Conservation (phyloP, 1,140 invertebrate species). For the Bombus superbus region DNA sequence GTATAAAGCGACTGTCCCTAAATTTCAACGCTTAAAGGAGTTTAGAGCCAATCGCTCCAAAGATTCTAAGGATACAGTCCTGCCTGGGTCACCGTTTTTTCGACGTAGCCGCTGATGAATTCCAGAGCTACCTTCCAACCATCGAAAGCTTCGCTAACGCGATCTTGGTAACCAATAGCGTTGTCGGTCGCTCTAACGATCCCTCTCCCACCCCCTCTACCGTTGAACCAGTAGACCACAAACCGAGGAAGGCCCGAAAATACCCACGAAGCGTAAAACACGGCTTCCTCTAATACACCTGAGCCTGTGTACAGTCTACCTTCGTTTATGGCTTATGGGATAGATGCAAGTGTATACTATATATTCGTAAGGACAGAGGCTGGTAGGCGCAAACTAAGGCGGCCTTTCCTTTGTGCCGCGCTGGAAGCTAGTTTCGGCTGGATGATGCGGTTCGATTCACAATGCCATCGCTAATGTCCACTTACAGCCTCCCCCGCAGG, state of each 20-base stretch:
- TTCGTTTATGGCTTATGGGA: neutral
- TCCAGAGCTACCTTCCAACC: conserved; percentile 29
- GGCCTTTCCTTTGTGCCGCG: conserved; percentile 66
- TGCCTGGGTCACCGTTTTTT: conserved; percentile 30
- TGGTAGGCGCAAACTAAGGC: conserved; percentile 27
- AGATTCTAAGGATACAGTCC: neutral
- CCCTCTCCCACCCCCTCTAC: neutral
- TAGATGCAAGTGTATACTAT: conserved; percentile 9
- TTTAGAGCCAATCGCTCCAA: neutral
- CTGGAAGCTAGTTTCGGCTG: conserved; percentile 4
- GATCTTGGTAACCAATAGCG: conserved; percentile 66
- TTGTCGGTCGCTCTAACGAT: conserved; percentile 16
- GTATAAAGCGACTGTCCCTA: neutral
- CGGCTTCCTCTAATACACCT: conserved; percentile 35
- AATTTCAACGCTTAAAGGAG: neutral
- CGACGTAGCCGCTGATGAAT: conserved; percentile 41
- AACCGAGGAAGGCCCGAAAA: conserved; percentile 56
- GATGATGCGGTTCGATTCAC: conserved; percentile 73
- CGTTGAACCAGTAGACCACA: neutral
- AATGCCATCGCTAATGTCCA: conserved; percentile 79
- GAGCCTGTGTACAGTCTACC: conserved; percentile 10
- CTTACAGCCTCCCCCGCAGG: conserved; percentile 65
- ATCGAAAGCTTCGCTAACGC: conserved; percentile 55
- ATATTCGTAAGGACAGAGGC: neutral
- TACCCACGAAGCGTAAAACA: conserved; percentile 65